Base-by-base conservation (phyloP, 2,113 vertebrate species). In the Gymnorhina tibicen region DNA sequence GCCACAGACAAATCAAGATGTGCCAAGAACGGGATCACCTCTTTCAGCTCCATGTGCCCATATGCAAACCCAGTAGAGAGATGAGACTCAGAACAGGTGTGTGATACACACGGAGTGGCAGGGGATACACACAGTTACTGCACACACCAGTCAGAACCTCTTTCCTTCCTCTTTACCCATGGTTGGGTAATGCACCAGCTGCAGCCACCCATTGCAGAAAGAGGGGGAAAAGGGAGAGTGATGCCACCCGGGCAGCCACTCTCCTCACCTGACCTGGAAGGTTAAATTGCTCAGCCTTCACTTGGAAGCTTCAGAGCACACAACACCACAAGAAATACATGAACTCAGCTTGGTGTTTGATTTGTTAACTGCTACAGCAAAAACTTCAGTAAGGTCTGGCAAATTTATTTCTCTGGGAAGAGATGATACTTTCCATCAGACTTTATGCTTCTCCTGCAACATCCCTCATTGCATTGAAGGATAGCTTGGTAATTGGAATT, bases 1-100 rank as follows among this genome's bases (percentile, higher is more conserved):
- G 93, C 78, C 94, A 97, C 94, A 97, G 93, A 94, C 94, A 93
- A 97, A 94, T 62, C 30, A 87, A 96, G 46, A 95, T 95, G 92
- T 96, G 94, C 78, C 94, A 91, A 95, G 95, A 96, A 94, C 47
- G 79, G 92, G 94, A 92, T 69, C 90, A 80, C 78, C 93, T 96
- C 88, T 95, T 89, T 89, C 81, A 91, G 89, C 59, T 96, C 82
- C 79, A 76, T 83, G 72, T 91, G 91, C 75, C 59, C 87, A 88
- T 75, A 63, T 56, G 87, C 78, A 87, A 96, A 93, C 73, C 91
- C 95, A 87, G 89, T 21, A 74, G 89, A 95, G 93, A 97, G 91
- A 96, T 94, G 95, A 77, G 89, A 80, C 62, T 96, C 82, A 60
- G 35, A 91, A 96, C 42, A 90, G 92, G 92, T 56, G 94, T 94